phyloP scores from a whole-genome alignment of 2,888 invertebrate species.

The Lasioglossum lativentre region DNA sequence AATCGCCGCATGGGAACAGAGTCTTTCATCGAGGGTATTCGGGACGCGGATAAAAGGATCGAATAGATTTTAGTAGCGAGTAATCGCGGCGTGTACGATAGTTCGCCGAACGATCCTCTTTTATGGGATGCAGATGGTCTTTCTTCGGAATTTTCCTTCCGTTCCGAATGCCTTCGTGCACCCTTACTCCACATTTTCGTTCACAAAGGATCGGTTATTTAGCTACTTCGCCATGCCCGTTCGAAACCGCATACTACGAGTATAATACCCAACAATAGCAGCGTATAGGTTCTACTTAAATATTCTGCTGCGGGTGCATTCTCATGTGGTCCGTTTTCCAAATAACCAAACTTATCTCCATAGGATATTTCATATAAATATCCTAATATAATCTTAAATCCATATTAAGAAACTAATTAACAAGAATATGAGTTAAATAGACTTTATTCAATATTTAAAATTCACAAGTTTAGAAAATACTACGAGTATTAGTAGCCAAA shows the following conservation, averaged over 20 bases:
- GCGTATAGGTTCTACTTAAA: constrained; percentile 20
- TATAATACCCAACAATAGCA: background rate
- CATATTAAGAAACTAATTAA: no score
- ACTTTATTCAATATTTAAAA: no score
- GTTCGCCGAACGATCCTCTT: constrained; percentile 47
- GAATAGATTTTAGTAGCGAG: constrained; percentile 53
- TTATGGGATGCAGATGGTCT: constrained; percentile 28
- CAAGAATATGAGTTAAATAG: no score
- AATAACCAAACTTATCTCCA: background rate
- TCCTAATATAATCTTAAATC: background rate
- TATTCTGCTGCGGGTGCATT: constrained; percentile 14
- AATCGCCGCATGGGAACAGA: constrained; percentile 35
- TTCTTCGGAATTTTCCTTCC: constrained; percentile 27
- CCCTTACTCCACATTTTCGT: constrained; percentile 27
- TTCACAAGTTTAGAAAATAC: no score
- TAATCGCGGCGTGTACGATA: constrained; percentile 46
- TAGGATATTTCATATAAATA: background rate
- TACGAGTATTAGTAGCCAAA: no score
- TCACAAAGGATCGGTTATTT: constrained; percentile 42
- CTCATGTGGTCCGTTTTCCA: background rate
- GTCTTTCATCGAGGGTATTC: constrained; percentile 49
- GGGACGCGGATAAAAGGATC: constrained; percentile 52
- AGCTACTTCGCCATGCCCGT: constrained; percentile 3
- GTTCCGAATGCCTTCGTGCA: constrained; percentile 9
- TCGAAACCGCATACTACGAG: constrained; percentile 13